These are phyloP conservation scores for Ptilonorhynchus violaceus DNA, from an alignment of 2,113 vertebrate species.

Conservation along the genomic window DNA sequence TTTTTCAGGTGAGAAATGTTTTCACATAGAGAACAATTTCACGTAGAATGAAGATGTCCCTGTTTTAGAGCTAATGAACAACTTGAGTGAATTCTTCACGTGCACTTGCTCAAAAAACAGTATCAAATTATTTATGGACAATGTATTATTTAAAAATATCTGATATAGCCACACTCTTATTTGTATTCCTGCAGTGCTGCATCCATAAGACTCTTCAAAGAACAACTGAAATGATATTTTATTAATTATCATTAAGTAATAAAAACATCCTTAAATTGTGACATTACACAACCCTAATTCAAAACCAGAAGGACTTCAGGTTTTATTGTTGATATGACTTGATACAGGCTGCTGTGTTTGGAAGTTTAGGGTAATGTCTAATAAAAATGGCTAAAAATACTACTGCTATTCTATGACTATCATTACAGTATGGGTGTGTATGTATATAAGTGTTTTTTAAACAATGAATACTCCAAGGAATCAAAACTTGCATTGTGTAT, in stretches of 20 bases:
- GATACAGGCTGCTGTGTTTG: background rate
- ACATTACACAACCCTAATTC: background rate
- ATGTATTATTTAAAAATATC: background rate
- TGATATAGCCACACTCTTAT: background rate
- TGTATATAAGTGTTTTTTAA: background rate
- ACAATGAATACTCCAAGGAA: background rate
- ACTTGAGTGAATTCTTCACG: background rate
- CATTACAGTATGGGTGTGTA: background rate
- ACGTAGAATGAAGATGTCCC: slow-evolving; percentile 21
- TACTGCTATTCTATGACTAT: background rate
- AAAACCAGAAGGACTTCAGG: background rate
- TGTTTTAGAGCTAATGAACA: slow-evolving; percentile 17
- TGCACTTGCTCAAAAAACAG: background rate
- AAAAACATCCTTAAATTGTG: background rate
- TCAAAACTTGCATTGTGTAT: background rate
- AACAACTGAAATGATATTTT: background rate
- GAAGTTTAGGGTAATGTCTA: background rate
- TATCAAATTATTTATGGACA: background rate
- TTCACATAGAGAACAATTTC: background rate
- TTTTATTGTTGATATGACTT: background rate
- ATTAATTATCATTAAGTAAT: background rate
- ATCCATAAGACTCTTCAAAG: background rate
- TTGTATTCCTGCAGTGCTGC: background rate
- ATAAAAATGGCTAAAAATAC: background rate
- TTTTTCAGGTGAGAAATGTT: slow-evolving; percentile 13